Evolutionary conservation across 2,797 vertebrate species (phyloP).

Genomic region (Myotis pilosus): DNA sequence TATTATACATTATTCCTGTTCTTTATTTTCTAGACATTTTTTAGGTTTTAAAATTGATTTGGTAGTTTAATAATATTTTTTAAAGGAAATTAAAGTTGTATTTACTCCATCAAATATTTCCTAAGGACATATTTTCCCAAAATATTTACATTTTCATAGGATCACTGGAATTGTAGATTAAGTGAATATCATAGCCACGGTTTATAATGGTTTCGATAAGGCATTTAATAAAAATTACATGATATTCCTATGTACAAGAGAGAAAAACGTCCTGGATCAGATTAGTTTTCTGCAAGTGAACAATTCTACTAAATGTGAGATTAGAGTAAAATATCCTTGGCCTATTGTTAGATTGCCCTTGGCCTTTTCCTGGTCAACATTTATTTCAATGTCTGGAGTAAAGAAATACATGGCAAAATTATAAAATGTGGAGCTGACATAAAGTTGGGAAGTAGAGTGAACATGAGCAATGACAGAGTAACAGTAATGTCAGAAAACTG

Average conservation of each 20-base stretch:
- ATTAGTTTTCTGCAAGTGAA: neutral
- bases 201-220: slow-evolving; percentile 10
- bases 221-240: neutral
- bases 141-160: neutral
- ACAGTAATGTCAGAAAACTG: neutral
- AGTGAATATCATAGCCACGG: neutral
- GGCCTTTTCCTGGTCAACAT: neutral
- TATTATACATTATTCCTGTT: neutral
- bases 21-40: neutral
- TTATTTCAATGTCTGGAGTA: slow-evolving; percentile 40
- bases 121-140: neutral
- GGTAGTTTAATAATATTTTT: neutral
- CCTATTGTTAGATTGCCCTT: neutral
- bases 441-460: neutral
- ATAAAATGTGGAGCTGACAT: neutral
- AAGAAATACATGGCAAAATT: slow-evolving; percentile 23
- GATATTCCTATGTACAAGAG: neutral
- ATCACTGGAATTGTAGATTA: neutral
- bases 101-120: slow-evolving; percentile 22
- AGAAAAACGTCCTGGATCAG: neutral
- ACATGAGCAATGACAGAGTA: neutral
- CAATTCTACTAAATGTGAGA: neutral
- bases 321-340: slow-evolving; percentile 7
- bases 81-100: neutral
- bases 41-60: neutral